Evolutionary conservation across 2,888 invertebrate genomes (phyloP), one percentile per base, ranked within the genome.

Genomic region (Bimastos eiseni): DNA sequence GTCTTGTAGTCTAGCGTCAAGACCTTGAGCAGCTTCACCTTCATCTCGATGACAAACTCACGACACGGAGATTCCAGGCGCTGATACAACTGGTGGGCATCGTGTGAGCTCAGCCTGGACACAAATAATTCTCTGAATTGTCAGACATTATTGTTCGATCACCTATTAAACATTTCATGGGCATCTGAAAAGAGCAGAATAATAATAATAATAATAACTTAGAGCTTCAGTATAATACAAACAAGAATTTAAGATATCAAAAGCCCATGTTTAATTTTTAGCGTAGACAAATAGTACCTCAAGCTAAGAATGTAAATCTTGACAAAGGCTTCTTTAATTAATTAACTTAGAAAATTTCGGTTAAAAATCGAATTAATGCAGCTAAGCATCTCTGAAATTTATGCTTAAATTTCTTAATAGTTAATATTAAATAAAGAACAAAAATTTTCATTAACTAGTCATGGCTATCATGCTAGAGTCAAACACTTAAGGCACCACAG

Each of bases 21-120:
- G 92, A 96, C 95, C 93, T 96, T 95, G 92, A 96, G 94, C 91
- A 96, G 95, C 91, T 95, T 95, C 93, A 96, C 96, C 94, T 96
- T 96, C 92, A 96, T 96, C 94, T 96, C 96, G 92, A 96, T 96
- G 91, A 97, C 96, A 94, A 96, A 96, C 94, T 97, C 96, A 93
- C 96, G 96, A 41, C 96, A 96, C 93, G 96, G 96, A 91, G 96
- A 96, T 93, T 97, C 96, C 92, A 97, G 94, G 93, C 96, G 96
- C 93, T 96, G 95, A 93, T 96, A 96, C 92, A 97, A 95, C 94
- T 96, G 96, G 94, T 96, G 96, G 70, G 97, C 96, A 95, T 97
- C 96, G 88, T 94, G 93, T 55, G 92, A 92, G 92, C 94, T 95
- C 84, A 95, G 93, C 91, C 95, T 95, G 92, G 37, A 86, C 37